A percentile compares a stretch with the other conserved stretches of the same genome.
phyloP scores from a whole-genome alignment of 1,140 invertebrate genomes.

The Ceratosolen solmsi region DNA sequence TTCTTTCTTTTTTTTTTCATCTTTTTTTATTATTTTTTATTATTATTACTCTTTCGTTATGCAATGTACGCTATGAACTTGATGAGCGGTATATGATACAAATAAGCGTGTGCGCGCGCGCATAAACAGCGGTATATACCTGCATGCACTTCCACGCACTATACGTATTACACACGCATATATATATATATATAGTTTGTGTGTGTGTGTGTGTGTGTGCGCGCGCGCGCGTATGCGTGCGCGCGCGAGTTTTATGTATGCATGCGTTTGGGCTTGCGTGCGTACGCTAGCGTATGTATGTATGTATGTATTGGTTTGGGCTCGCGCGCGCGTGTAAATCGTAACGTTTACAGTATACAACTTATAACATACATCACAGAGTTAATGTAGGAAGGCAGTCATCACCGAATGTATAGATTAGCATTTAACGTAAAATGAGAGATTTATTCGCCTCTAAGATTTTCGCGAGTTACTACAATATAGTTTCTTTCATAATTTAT shows the following conservation, averaged over 20 bases:
- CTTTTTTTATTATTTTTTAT: no score
- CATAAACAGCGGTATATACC: background rate
- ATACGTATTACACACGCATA: background rate
- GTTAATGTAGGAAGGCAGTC: slow-evolving; percentile 15
- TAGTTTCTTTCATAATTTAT: slow-evolving; percentile 17
- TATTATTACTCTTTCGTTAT: no score
- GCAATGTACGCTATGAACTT: slow-evolving; percentile 29
- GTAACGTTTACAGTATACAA: slow-evolving; percentile 51
- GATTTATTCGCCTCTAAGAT: background rate
- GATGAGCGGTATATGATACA: slow-evolving; percentile 35
- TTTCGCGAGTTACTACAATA: no score
- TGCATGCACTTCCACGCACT: background rate
- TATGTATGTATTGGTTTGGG: no score
- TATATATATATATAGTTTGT: slow-evolving; percentile 23
- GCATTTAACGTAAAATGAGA: slow-evolving; percentile 18
- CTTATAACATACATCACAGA: slow-evolving; percentile 48
- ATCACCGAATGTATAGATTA: slow-evolving; percentile 13
- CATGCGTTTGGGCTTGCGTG: no score
- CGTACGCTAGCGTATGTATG: no score
- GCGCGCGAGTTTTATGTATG: no score
- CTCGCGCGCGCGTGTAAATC: slow-evolving; percentile 7
- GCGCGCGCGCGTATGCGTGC: no score
- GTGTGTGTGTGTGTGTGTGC: no score
- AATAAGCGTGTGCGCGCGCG: background rate
- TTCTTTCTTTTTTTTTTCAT: no score